phyloP scores from a whole-genome alignment of 2,797 vertebrate genomes.

The Botia kubotai region DNA sequence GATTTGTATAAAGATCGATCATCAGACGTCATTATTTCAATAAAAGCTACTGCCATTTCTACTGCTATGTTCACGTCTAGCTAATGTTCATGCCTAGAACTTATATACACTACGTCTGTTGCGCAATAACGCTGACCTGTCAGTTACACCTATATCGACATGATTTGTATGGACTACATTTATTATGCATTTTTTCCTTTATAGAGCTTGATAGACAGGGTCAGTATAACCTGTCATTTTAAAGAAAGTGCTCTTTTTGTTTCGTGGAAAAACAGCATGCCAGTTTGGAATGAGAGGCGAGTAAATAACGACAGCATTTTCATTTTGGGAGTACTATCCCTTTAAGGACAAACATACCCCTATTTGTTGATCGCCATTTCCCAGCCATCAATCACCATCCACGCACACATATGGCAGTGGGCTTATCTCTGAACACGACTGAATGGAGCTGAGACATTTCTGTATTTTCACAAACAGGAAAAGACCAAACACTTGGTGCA shows the following conservation, averaged over 20 bases:
- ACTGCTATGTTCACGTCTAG: no score
- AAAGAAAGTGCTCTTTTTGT: background rate
- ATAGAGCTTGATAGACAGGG: background rate
- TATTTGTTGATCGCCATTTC: conserved; percentile 69
- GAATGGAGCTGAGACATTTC: conserved; percentile 35
- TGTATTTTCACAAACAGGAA: conserved; percentile 24
- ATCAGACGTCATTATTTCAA: no score
- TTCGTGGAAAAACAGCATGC: background rate
- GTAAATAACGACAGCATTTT: background rate
- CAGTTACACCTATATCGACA: no score
- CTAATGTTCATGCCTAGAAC: no score
- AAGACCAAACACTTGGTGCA: conserved; percentile 33
- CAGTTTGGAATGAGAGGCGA: background rate
- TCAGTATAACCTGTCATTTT: background rate
- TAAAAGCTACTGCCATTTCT: no score
- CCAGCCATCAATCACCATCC: conserved; percentile 71
- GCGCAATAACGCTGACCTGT: no score
- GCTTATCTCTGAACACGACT: conserved; percentile 36
- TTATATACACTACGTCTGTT: no score
- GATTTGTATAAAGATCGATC: no score
- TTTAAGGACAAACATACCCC: conserved; percentile 55
- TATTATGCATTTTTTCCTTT: no score
- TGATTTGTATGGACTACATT: no score
- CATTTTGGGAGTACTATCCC: background rate
- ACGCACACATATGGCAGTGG: conserved; percentile 61